Conservation (phyloP, 2,797 vertebrate species). For the Pantherophis alleghaniensis region DNA sequence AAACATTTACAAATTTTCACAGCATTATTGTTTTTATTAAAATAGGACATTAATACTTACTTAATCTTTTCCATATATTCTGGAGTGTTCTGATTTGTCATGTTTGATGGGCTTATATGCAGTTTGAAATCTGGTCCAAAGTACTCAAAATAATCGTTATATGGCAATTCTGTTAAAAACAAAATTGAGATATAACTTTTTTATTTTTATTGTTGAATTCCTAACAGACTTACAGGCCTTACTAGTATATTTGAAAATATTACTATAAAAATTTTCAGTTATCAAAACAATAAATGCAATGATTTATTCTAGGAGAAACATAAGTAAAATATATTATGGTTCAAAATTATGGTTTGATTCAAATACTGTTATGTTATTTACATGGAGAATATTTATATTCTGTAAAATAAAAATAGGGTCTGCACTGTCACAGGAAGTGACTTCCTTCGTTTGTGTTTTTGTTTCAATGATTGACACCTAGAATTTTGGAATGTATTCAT, state of each 20-base stretch:
- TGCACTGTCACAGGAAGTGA: neutral
- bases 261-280: neutral
- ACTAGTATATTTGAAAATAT: neutral
- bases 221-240: neutral
- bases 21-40: neutral
- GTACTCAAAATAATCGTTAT: constrained; percentile 96
- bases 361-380: neutral
- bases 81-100: constrained; percentile 93
- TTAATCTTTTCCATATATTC: constrained; percentile 96
- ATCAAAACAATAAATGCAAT: neutral
- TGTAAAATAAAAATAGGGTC: neutral
- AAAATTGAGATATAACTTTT: constrained; percentile 19
- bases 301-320: neutral
- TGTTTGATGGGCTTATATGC: constrained; percentile 93
- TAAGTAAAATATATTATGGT: neutral
- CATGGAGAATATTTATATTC: neutral
- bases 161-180: constrained; percentile 82
- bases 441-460: neutral
- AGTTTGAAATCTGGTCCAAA: constrained; percentile 93
- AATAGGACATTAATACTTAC: constrained; percentile 70
- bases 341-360: neutral
- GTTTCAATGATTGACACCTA: neutral
- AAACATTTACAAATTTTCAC: neutral
- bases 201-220: neutral
- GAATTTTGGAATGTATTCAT: neutral